Percentiles rank a stretch among this genome's conserved stretches.
Evolutionary conservation across 2,797 vertebrate species (phyloP).

Genomic region (Muscicapa comitata): DNA sequence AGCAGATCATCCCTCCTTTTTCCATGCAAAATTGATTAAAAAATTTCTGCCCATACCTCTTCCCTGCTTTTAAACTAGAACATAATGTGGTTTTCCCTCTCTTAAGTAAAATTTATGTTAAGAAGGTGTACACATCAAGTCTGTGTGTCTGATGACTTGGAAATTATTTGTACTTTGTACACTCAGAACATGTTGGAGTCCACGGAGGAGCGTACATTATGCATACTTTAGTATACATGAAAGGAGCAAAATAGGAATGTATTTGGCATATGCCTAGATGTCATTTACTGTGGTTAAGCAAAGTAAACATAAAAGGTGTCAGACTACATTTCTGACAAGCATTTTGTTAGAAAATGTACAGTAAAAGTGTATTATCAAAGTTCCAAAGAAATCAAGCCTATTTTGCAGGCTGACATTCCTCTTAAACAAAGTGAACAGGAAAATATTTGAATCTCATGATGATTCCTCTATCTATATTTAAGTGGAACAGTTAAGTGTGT

Average conservation of each 20-base stretch:
- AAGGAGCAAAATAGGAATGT: not conserved
- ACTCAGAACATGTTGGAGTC: not conserved
- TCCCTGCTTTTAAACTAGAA: not conserved
- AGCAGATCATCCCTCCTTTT: not conserved
- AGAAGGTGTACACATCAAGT: not conserved
- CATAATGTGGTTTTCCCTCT: not conserved
- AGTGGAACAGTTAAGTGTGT: not conserved
- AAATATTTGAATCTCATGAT: not conserved
- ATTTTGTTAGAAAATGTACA: not conserved
- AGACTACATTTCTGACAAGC: not conserved
- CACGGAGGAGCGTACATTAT: not conserved
- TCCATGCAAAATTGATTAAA: not conserved
- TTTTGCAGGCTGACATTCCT: not conserved
- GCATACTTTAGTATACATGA: not conserved
- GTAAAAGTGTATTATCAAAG: not conserved
- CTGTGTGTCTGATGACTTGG: not conserved
- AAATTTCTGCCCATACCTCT: not conserved
- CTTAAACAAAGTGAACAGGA: not conserved
- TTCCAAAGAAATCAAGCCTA: not conserved
- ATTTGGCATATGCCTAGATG: not conserved
- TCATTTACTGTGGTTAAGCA: not conserved
- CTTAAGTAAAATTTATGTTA: not conserved
- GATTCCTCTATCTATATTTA: not conserved
- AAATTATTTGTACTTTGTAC: not conserved
- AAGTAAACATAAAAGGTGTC: not conserved